These are phyloP conservation scores for Caranx ignobilis DNA, from an alignment of 2,113 vertebrate species.

Conservation along the genomic window DNA sequence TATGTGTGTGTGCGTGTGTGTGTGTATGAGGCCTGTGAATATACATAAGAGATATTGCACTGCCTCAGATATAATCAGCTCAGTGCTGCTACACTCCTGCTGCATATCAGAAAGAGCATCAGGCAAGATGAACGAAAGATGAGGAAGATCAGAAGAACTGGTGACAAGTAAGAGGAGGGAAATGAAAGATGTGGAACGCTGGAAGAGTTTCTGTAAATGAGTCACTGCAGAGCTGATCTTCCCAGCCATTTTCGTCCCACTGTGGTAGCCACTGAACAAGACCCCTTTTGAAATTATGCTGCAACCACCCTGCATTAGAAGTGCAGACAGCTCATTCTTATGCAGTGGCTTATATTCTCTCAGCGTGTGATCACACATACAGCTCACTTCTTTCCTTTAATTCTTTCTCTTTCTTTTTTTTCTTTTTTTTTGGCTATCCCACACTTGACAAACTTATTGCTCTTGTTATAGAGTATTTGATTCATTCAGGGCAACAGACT, in stretches of 20 bases:
- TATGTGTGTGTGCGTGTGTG: not conserved
- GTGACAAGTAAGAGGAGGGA: slow-evolving; percentile 28
- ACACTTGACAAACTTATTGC: not conserved
- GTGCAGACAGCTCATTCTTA: not conserved
- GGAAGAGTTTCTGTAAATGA: slow-evolving; percentile 34
- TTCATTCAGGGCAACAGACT: not conserved
- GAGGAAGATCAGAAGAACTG: slow-evolving; percentile 46
- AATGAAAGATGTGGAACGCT: slow-evolving; percentile 46
- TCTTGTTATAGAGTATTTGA: not conserved
- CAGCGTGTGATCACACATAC: rapidly evolving
- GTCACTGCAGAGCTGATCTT: slow-evolving; percentile 27
- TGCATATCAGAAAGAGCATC: slow-evolving; percentile 45
- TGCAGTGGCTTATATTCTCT: not conserved
- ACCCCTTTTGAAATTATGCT: not conserved
- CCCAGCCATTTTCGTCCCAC: slow-evolving; percentile 1
- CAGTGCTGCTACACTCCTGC: slow-evolving; percentile 18
- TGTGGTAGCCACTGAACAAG: not conserved
- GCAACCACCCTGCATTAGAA: slow-evolving; percentile 1
- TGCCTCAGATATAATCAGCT: slow-evolving; percentile 44
- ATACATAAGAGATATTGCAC: slow-evolving; percentile 30
- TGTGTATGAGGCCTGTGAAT: too few species aligned
- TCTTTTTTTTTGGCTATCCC: too few species aligned
- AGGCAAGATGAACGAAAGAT: slow-evolving; percentile 31
- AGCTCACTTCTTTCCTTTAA: not conserved
- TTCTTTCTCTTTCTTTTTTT: too few species aligned